Evolutionary conservation across 2,113 vertebrate genomes (phyloP).

Genomic region (Mionectes macconnelli): DNA sequence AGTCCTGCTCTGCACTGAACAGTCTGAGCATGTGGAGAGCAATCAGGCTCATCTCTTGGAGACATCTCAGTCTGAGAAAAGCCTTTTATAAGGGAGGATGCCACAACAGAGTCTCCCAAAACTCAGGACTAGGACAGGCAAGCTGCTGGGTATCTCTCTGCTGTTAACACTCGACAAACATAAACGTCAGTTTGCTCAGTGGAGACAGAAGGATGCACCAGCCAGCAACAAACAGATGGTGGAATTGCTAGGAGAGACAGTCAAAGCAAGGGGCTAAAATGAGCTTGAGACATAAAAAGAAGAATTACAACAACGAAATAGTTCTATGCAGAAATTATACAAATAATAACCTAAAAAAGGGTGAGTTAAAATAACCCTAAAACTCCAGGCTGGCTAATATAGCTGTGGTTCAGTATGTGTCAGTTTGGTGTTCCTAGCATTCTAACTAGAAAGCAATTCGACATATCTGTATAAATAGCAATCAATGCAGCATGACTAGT

Average conservation of each 20-base stretch:
- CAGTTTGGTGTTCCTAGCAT: neutral
- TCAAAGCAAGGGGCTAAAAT: neutral
- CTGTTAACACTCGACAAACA: neutral
- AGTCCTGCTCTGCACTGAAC: neutral
- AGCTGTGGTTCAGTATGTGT: neutral
- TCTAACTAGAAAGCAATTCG: neutral
- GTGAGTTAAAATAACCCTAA: neutral
- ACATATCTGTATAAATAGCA: neutral
- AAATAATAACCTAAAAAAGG: neutral
- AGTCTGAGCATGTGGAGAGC: neutral
- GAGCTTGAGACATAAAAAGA: neutral
- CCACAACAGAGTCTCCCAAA: neutral
- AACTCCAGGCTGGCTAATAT: neutral
- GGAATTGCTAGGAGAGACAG: neutral
- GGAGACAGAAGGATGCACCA: neutral
- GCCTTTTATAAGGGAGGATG: neutral
- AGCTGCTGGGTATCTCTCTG: neutral
- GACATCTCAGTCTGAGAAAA: neutral
- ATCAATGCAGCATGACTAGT: neutral
- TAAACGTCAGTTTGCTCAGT: neutral
- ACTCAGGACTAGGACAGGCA: neutral
- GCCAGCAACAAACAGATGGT: conserved; percentile 35
- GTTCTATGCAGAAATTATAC: neutral
- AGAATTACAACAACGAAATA: neutral
- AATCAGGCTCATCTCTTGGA: neutral